phyloP scores from a whole-genome alignment of 2,797 vertebrate species.

The Ptychadena robeensis region DNA sequence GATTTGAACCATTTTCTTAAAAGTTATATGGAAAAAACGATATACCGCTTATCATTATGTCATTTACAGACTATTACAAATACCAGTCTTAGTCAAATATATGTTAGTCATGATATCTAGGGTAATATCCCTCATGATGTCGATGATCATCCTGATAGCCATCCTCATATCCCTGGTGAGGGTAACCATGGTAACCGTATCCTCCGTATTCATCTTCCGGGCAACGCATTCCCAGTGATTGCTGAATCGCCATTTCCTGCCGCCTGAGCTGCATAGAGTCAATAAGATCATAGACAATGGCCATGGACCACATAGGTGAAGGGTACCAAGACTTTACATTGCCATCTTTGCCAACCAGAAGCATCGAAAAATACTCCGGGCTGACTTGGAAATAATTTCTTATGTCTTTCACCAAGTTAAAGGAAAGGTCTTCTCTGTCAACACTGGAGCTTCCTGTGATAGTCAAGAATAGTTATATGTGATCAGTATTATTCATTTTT shows the following conservation, averaged over 20 bases:
- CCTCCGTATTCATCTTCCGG: slow-evolving; percentile 95
- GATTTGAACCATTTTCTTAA: slow-evolving; percentile 24
- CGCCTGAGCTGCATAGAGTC: slow-evolving; percentile 98
- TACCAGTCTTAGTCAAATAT: slow-evolving; percentile 56
- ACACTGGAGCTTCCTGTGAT: slow-evolving; percentile 88
- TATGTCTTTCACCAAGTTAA: slow-evolving; percentile 90
- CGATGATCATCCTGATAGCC: slow-evolving; percentile 91
- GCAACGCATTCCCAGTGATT: slow-evolving; percentile 96
- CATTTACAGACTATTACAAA: slow-evolving; percentile 25
- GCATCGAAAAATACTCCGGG: slow-evolving; percentile 97
- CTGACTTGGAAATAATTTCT: slow-evolving; percentile 98
- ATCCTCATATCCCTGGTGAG: slow-evolving; percentile 90
- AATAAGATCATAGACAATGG: slow-evolving; percentile 94
- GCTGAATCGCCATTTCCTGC: slow-evolving; percentile 99
- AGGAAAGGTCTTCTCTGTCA: slow-evolving; percentile 90
- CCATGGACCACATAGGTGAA: slow-evolving; percentile 98
- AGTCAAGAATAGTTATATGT: background rate
- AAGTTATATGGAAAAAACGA: slow-evolving; percentile 14
- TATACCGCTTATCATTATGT: background rate
- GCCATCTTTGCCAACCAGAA: slow-evolving; percentile 96
- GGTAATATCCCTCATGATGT: slow-evolving; percentile 82
- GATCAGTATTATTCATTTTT: background rate
- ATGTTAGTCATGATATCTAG: slow-evolving; percentile 90
- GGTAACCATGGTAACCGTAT: slow-evolving; percentile 91
- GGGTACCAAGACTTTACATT: slow-evolving; percentile 99